Evolutionary conservation across 2,888 invertebrate genomes (phyloP).

Genomic region (Acrobasis repandana): DNA sequence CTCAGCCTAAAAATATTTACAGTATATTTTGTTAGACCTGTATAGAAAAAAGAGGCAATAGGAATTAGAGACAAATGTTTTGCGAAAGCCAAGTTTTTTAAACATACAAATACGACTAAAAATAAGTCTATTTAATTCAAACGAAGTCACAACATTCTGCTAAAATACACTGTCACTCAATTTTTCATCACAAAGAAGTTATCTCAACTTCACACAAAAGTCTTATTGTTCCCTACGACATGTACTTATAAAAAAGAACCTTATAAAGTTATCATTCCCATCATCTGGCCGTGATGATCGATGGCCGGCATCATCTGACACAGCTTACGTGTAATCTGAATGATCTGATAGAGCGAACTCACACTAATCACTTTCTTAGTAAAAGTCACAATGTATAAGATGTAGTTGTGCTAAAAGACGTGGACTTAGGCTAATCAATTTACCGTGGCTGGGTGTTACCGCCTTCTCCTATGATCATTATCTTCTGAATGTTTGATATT

Average conservation of each 20-base stretch:
- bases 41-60: no score
- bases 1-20: no score
- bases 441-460: no score
- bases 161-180: background rate
- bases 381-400: background rate
- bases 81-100: no score
- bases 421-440: no score
- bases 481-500: no score
- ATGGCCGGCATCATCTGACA: constrained; percentile 8
- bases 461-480: no score
- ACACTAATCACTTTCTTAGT: background rate
- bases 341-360: constrained; percentile 6
- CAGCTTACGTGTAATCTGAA: constrained; percentile 7
- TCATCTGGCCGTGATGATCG: constrained; percentile 9
- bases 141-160: background rate
- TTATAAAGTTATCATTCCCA: constrained; percentile 5
- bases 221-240: background rate
- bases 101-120: no score
- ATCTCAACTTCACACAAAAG: background rate
- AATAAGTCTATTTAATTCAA: no score
- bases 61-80: no score
- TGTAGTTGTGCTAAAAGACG: no score
- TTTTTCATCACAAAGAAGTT: background rate
- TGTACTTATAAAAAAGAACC: background rate
- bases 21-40: no score